phyloP scores from a whole-genome alignment of 2,888 invertebrate genomes.

The Achlya flavicornis region DNA sequence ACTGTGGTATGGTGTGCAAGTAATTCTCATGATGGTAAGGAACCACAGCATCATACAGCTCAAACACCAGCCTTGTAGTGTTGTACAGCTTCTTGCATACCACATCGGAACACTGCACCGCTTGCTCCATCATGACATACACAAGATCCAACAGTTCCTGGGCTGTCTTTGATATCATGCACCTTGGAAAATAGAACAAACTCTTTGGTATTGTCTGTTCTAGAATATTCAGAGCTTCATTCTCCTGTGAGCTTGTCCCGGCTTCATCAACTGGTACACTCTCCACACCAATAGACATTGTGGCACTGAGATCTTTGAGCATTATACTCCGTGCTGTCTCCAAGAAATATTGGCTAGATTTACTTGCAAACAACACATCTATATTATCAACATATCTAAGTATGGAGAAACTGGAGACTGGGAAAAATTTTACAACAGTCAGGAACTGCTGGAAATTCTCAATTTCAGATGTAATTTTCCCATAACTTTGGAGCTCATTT shows the following conservation, averaged over 20 bases:
- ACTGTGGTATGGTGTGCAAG: slow-evolving; percentile 93
- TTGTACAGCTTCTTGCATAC: slow-evolving; percentile 87
- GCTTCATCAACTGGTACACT: slow-evolving; percentile 52
- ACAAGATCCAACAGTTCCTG: slow-evolving; percentile 86
- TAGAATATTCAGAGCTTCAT: slow-evolving; percentile 66
- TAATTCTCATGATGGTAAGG: slow-evolving; percentile 91
- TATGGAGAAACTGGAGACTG: slow-evolving; percentile 82
- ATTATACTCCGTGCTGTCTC: slow-evolving; percentile 88
- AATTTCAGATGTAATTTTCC: slow-evolving; percentile 85
- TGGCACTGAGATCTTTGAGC: slow-evolving; percentile 91
- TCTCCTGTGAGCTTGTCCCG: slow-evolving; percentile 21
- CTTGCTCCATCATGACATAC: slow-evolving; percentile 87
- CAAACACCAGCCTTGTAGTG: slow-evolving; percentile 89
- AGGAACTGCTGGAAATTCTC: slow-evolving; percentile 87
- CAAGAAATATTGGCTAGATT: slow-evolving; percentile 88
- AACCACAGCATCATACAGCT: slow-evolving; percentile 90
- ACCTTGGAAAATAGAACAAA: slow-evolving; percentile 79
- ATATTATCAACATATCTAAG: slow-evolving; percentile 89
- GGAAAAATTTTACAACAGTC: slow-evolving; percentile 83
- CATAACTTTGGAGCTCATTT: slow-evolving; percentile 87
- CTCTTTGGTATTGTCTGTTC: slow-evolving; percentile 73
- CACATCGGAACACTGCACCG: slow-evolving; percentile 84
- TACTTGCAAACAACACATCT: slow-evolving; percentile 89
- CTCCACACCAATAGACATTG: slow-evolving; percentile 83
- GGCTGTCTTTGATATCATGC: slow-evolving; percentile 85